Evolutionary conservation across 2,113 vertebrate species (phyloP), one percentile per base, ranked within the genome.

Genomic region (Anhinga rufa): DNA sequence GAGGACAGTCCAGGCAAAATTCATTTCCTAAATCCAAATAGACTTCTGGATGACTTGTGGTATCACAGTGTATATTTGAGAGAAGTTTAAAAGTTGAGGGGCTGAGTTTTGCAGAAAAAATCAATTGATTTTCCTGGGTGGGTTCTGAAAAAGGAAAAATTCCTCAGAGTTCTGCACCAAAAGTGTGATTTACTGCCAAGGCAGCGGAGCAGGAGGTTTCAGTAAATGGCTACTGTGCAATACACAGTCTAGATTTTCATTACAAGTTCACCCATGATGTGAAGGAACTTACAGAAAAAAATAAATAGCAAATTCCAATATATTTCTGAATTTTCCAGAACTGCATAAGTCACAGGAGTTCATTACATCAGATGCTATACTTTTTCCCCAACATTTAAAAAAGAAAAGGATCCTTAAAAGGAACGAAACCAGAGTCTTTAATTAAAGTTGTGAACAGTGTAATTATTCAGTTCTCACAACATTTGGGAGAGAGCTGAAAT

Each of bases 1-100:
- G 87, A 80, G 88, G 22, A 8, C 36, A 75, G 86, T 34, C 60
- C 42, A 38, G 68, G 71, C 36, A 64, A 90, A 94, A 95, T 71
- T 88, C n/a, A 97, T 96, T 95, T 94, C 80, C 93, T 90, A 92
- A 96, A 93, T 96, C 95, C 86, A 92, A 78, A 93, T 71, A 75
- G 72, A 65, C 69, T 94, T 86, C 60, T 90, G 92, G 80, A 7
- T 1, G 28, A 64, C 64, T 34, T 54, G 44, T 75, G 55, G 16
- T 75, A 83, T 95, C 92, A 11, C 28, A 5, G 11, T 18, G 16
- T 55, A 68, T 93, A 85, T 95, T 54, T 58, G 51, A 92, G 54
- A 66, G 82, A 44, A 94, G 64, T 96, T 92, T 83, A 58, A 55
- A 96, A 83, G 72, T 71, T 36, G 54, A 80, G 29, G 25, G 34